Conservation (phyloP, 2,888 invertebrate genomes). For the Drosophila phalerata region DNA sequence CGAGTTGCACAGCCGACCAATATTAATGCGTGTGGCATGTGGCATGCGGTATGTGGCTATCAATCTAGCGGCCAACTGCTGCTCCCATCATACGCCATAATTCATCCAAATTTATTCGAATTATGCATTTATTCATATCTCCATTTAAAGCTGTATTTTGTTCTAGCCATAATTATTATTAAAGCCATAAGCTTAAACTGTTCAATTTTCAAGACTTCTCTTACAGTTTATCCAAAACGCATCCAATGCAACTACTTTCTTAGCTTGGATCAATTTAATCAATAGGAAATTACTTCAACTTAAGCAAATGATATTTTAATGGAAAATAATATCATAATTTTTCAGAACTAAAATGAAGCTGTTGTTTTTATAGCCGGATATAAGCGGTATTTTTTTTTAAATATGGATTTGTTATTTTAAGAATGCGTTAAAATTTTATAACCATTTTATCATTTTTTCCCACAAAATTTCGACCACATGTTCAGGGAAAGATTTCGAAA, state of each 20-base stretch:
- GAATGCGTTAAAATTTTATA: too few relatives aligned
- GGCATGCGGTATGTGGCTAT: conserved; percentile 49
- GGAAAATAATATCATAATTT: neutral
- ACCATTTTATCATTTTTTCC: neutral
- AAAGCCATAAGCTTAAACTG: conserved; percentile 42
- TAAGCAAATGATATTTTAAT: neutral
- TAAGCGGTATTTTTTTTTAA: too few relatives aligned
- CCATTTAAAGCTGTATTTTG: conserved; percentile 16
- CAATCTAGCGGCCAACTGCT: conserved; percentile 44
- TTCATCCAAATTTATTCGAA: conserved; percentile 59
- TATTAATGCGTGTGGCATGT: conserved; percentile 37
- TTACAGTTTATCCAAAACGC: conserved; percentile 15
- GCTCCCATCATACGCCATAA: conserved; percentile 30
- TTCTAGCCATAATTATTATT: conserved; percentile 33
- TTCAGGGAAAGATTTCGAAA: neutral
- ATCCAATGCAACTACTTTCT: conserved; percentile 16
- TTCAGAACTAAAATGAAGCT: neutral
- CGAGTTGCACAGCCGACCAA: conserved; percentile 12
- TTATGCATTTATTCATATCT: conserved; percentile 51
- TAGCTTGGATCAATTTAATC: neutral
- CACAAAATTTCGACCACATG: too few relatives aligned
- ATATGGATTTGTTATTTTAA: too few relatives aligned
- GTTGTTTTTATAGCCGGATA: neutral
- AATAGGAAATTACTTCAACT: neutral
- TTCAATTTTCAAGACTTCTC: conserved; percentile 30